Percentiles rank a stretch among this genome's conserved stretches.
phyloP scores from a whole-genome alignment of 2,113 vertebrate species.

The Globicephala melas region DNA sequence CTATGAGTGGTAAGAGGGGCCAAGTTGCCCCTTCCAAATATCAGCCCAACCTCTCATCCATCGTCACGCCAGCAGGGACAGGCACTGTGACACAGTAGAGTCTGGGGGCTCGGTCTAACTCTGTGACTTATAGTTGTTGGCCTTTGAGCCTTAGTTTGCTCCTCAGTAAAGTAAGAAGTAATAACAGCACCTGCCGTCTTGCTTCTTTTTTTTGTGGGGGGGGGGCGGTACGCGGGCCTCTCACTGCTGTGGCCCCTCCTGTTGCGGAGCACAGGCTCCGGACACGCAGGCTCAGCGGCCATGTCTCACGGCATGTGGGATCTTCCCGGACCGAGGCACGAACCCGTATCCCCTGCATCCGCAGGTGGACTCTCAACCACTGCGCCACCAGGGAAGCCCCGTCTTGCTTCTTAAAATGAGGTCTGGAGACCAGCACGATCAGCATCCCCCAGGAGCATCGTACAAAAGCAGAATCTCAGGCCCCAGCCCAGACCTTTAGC shows the following conservation, averaged over 20 bases:
- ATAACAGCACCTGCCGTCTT: not conserved
- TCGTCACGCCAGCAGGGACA: not conserved
- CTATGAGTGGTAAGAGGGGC: not conserved
- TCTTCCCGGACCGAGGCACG: too few species aligned
- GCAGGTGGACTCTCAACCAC: too few species aligned
- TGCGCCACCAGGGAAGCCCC: not conserved
- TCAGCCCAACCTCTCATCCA: not conserved
- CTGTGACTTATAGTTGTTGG: too few species aligned
- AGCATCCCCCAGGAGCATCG: not conserved
- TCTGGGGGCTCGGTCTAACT: too few species aligned
- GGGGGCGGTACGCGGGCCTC: too few species aligned
- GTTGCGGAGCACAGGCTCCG: too few species aligned
- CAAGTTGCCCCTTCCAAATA: not conserved
- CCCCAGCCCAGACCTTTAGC: not conserved
- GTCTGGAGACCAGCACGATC: not conserved
- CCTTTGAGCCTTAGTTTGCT: not conserved
- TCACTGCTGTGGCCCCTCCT: too few species aligned
- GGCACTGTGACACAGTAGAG: not conserved
- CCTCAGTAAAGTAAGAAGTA: not conserved
- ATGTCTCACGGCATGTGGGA: too few species aligned
- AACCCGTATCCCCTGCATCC: too few species aligned
- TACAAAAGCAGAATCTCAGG: not conserved
- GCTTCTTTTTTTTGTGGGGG: too few species aligned
- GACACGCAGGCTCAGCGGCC: too few species aligned
- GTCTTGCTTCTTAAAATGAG: not conserved